Evolutionary conservation across 2,797 vertebrate species (phyloP).

Genomic region (Spinus olivaceus): DNA sequence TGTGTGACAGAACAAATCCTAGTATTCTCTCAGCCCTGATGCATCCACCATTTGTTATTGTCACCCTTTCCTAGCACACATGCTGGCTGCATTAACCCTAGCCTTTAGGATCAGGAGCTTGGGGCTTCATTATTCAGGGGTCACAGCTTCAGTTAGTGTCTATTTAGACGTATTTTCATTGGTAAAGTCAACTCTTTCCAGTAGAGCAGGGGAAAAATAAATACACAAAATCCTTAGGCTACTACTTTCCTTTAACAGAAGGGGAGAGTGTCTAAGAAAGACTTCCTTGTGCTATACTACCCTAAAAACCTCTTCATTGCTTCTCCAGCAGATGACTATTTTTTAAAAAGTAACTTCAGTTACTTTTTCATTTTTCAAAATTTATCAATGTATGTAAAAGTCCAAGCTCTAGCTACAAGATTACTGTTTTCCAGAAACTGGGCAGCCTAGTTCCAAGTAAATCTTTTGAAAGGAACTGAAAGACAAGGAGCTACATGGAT

Average conservation of each 20-base stretch:
- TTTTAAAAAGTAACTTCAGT: not conserved
- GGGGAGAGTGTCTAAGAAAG: not conserved
- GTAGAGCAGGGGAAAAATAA: fast-evolving
- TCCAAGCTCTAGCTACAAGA: not conserved
- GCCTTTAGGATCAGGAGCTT: not conserved
- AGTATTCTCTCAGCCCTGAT: not conserved
- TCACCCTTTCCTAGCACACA: not conserved
- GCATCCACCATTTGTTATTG: not conserved
- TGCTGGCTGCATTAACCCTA: not conserved
- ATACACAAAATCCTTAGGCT: not conserved
- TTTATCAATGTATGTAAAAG: not conserved
- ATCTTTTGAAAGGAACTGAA: not conserved
- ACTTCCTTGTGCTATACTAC: not conserved
- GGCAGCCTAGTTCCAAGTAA: not conserved
- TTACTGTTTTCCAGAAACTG: not conserved
- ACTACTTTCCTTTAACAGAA: not conserved
- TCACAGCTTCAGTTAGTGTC: not conserved
- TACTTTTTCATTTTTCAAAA: not conserved
- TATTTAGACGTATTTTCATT: not conserved
- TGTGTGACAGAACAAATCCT: not conserved
- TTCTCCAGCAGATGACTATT: not conserved
- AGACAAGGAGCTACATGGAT: not conserved
- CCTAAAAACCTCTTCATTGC: not conserved
- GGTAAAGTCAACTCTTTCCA: not conserved
- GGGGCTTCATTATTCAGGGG: not conserved